phyloP scores from a whole-genome alignment of 2,113 vertebrate genomes.

The Xyliphius kryptos region DNA sequence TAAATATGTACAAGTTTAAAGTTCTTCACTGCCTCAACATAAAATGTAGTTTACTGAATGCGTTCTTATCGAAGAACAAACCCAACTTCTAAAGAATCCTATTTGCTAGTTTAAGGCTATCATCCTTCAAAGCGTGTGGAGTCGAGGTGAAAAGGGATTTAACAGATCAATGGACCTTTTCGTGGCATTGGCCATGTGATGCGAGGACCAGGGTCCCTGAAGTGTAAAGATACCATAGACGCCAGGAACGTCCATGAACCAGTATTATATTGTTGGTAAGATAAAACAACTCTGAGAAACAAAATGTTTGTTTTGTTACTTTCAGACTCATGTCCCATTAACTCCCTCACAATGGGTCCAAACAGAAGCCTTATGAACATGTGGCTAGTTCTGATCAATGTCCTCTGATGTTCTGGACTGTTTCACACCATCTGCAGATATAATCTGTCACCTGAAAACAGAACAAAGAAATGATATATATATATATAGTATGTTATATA shows the following conservation, averaged over 20 bases:
- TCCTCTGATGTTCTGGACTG: not conserved
- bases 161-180: conserved; percentile 32
- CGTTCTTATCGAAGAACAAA: conserved; percentile 32
- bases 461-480: too few relatives aligned
- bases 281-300: conserved; percentile 2
- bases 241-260: conserved; percentile 1
- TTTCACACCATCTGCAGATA: not conserved
- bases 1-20: conserved; percentile 54
- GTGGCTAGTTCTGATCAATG: not conserved
- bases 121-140: conserved; percentile 18
- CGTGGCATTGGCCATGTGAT: conserved; percentile 2
- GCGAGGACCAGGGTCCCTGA: conserved; percentile 11
- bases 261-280: conserved; percentile 1
- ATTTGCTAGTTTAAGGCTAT: conserved; percentile 27
- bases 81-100: conserved; percentile 29
- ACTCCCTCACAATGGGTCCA: not conserved
- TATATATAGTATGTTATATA: too few relatives aligned
- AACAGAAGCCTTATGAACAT: not conserved
- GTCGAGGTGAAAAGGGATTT: conserved; percentile 29
- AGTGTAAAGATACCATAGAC: conserved; percentile 5
- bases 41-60: conserved; percentile 42
- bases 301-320: not conserved
- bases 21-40: conserved; percentile 38
- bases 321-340: not conserved
- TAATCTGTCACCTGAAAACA: not conserved